Evolutionary conservation across 2,888 invertebrate genomes (phyloP), one percentile per base, ranked within the genome.

Genomic region (Theretra japonica): DNA sequence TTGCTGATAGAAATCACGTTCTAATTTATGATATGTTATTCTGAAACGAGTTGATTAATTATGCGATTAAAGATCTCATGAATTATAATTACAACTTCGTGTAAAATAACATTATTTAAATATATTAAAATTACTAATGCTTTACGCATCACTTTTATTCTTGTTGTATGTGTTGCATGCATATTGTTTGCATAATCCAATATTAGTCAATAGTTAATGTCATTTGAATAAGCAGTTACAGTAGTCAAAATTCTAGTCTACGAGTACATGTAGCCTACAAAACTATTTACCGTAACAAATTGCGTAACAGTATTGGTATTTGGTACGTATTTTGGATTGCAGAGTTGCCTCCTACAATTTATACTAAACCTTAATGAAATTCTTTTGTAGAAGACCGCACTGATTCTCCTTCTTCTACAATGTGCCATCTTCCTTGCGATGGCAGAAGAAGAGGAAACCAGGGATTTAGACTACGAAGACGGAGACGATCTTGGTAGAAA

Each of bases 401-500:
- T 86, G 19, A 74, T 89, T 17, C 48, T 90, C 19, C 73, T 90
- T 15, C 76, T 90, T 30, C 81, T 89, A 53, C 83, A 83, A 59
- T 82, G 80, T 58, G 75, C 81, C 17, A 77, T 80, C 6, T 56
- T 82, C 6, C 70, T 87, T 0, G 74, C 81, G n/a, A 73, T 75
- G 3, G 82, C 83, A 15, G 89, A 88, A 19, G 84, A 85, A 19
- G 84, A 85, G 0, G 81, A 82, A 8, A 84, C 87, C 4, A 87
- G 83, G 75, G 91, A 92, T 53, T 74, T 91, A 23, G 84, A 81
- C 4, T 76, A 80, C 0, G 85, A 84, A 0, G 88, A 88, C 58
- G 76, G 78, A 41, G 89, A 90, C 4, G 90, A 90, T 3, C 74
- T 92, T 8, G 92, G 85, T 59, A 82, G 91, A 65, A 87, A 83